Evolutionary conservation across 2,797 vertebrate genomes (phyloP), one percentile per base, ranked within the genome.

Genomic region (Chelidonichthys spinosus): DNA sequence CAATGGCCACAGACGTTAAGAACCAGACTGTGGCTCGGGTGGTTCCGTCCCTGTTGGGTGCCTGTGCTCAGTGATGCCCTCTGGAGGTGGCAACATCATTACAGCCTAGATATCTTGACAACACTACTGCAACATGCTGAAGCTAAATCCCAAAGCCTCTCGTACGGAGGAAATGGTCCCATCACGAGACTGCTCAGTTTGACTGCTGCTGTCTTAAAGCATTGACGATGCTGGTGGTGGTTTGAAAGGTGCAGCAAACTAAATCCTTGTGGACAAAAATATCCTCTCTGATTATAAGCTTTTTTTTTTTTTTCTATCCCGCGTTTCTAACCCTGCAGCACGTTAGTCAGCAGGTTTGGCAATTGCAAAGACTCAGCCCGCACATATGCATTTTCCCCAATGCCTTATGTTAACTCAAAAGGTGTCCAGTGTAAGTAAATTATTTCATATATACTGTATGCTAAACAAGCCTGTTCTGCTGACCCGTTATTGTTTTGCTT

Each of bases 311-410:
- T 9, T 42, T 32, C n/a, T 66, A 25, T 55, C 25, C 43, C 13
- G 17, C 44, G 52, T 47, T 63, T 40, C 49, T 14, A 47, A 65
- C 1, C 44, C 33, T 13, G 44, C 59, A 36, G 33, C 74, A 50
- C 4, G 8, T 39, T 61, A 25, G 53, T 55, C 39, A 37, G 76
- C 64, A 46, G 32, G 32, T 79, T 72, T 72, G 44, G 33, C 14
- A 61, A 76, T 66, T 63, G 64, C 52, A 68, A 71, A 82, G 49
- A 78, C 25, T 70, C 39, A 50, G 52, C 67, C 54, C 43, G 53
- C 66, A 84, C 72, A 89, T 90, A 87, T 90, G 85, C 90, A 91
- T 79, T 78, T 58, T 74, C 71, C 56, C 42, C 43, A 37, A 25
- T 63, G 84, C 88, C 91, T 93, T 92, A 89, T 67, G 14, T 82